These are phyloP conservation scores for Sinocyclocheilus grahami DNA, from an alignment of 2,113 vertebrate genomes.

Conservation along the genomic window DNA sequence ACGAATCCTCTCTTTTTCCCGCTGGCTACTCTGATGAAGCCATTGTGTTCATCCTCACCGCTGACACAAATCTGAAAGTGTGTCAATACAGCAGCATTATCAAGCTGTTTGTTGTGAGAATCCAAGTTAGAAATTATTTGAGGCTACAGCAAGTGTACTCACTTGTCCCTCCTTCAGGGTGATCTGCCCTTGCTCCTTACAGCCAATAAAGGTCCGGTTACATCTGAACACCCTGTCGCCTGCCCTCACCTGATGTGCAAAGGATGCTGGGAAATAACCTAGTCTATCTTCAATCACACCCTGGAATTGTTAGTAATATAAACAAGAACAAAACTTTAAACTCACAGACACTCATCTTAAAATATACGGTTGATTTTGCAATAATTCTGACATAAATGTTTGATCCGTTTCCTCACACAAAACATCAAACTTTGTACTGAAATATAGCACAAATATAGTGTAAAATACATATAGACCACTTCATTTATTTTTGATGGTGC, in stretches of 20 bases:
- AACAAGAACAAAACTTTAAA: conserved; percentile 33
- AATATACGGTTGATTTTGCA: too few species aligned
- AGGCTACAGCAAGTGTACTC: neutral
- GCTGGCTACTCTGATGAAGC: conserved; percentile 90
- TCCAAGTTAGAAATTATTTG: neutral
- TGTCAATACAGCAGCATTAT: conserved; percentile 47
- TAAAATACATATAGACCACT: neutral
- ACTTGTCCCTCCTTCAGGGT: conserved; percentile 97
- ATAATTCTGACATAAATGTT: neutral
- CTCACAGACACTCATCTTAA: neutral
- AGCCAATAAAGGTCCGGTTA: conserved; percentile 88
- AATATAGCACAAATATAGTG: neutral
- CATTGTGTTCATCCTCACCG: conserved; percentile 83
- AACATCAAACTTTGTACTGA: too few species aligned
- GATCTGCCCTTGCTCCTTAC: conserved; percentile 94
- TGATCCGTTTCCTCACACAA: neutral
- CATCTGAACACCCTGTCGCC: conserved; percentile 90
- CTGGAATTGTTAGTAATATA: conserved; percentile 67
- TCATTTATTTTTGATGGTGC: neutral
- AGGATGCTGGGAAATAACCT: conserved; percentile 93
- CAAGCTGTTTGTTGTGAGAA: neutral
- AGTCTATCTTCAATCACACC: conserved; percentile 91
- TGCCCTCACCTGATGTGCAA: conserved; percentile 84
- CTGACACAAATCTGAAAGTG: conserved; percentile 88
- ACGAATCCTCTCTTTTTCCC: conserved; percentile 95